Evolutionary conservation across 2,888 invertebrate species (phyloP), one percentile per base, ranked within the genome.

Genomic region (Aleiodes testaceus): DNA sequence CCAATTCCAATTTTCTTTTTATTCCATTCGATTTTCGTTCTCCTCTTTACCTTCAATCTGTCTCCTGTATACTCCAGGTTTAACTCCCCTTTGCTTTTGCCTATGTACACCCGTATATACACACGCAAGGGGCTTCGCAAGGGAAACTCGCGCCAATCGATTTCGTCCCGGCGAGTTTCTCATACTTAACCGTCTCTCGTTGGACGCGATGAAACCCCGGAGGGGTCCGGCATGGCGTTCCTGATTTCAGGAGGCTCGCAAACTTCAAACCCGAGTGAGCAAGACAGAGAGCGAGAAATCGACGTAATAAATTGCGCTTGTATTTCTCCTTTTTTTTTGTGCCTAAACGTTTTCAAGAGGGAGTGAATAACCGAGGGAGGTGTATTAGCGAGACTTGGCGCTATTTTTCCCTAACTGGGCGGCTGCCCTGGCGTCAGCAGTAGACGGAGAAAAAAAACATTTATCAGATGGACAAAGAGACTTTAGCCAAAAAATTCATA

Each of bases 141-240:
- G 72, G 72, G 73, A 73, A 75, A 73, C 70, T 75, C 75, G 70
- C 70, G 65, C 73, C 66, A 73, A 75, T 75, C 75, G 73, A 75
- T 75, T 72, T 68, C 73, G 53, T 75, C 26, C 75, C 72, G 70
- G 73, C 75, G 73, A 73, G 75, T 75, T 75, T 75, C 75, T 75
- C 75, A 75, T 73, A 70, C 75, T 75, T 72, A 75, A 73, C 75
- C 75, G 72, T 75, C 73, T 66, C 72, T 64, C 53, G 53, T 26
- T 53, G 53, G 53, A 53, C 26, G 26, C 53, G 53, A 26, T 22
- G 50, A n/a, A 53, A 26, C 53, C 53, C 26, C 26, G 4, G 53
- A 53, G 53, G 53, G 53, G 53, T 53, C 53, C 52, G 52, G 52
- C 22, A 22, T 52, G 52, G 52, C 52, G 52, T 52, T 52, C 20